Percentiles rank a stretch among this genome's conserved stretches.
Evolutionary conservation across 2,797 vertebrate genomes (phyloP).

Genomic region (Sylvilagus floridanus): DNA sequence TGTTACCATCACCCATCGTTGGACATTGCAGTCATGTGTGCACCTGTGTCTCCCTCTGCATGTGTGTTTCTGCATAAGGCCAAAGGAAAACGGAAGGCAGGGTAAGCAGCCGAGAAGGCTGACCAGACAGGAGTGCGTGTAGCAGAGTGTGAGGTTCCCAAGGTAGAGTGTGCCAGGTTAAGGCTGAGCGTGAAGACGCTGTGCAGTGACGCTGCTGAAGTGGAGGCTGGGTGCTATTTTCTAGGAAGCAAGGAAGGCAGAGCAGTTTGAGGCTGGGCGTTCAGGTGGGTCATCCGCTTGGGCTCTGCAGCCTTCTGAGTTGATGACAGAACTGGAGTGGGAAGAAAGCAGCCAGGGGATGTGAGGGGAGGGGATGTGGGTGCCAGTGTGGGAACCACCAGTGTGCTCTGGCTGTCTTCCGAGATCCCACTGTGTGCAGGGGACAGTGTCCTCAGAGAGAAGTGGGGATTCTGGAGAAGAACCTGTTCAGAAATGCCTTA

Average conservation of each 20-base stretch:
- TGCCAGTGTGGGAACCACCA: neutral
- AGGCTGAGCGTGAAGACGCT: neutral
- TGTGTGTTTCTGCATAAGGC: neutral
- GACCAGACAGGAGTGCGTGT: neutral
- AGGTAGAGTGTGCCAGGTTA: neutral
- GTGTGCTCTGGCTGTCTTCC: too few relatives aligned
- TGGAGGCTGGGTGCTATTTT: neutral
- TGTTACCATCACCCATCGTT: neutral
- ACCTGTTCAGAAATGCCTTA: neutral
- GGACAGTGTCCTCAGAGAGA: neutral
- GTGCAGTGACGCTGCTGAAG: neutral
- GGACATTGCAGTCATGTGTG: neutral
- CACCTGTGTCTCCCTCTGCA: neutral
- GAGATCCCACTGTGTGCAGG: neutral
- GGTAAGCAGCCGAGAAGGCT: neutral
- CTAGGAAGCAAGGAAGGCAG: neutral
- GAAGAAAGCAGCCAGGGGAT: neutral
- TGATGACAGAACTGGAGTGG: neutral
- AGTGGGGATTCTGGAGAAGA: constrained; percentile 16
- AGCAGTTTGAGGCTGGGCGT: neutral
- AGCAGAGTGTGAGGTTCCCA: neutral
- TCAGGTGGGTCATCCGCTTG: neutral
- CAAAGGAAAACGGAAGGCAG: neutral
- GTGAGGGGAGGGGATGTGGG: neutral
- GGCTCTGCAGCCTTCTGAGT: neutral